These are phyloP conservation scores for Geodia barretti DNA, from an alignment of 37 sponge, comb jelly and placozoan species.

Conservation along the genomic window DNA sequence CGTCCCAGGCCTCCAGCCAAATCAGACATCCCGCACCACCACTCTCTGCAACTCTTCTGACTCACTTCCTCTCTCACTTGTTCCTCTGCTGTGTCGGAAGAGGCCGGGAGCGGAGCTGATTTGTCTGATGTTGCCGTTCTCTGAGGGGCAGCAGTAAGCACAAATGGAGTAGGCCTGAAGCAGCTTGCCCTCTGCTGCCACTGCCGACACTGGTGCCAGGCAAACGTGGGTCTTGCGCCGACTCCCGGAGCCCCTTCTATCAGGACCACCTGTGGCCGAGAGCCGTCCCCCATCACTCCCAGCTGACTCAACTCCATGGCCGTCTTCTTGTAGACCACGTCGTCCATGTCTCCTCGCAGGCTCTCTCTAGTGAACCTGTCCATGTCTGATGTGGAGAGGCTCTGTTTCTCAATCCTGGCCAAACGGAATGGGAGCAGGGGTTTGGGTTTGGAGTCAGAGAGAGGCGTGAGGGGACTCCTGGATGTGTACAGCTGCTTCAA, in stretches of 20 bases:
- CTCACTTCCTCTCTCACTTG: conserved; percentile 3
- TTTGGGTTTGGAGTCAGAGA: no score
- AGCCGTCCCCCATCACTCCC: not conserved
- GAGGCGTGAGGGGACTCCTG: no score
- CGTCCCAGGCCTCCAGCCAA: conserved; percentile 28
- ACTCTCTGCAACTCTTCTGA: not conserved
- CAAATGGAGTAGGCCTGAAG: conserved; percentile 20
- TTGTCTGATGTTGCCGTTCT: conserved; percentile 7
- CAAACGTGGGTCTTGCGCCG: conserved; percentile 21
- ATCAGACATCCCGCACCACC: conserved; percentile 10
- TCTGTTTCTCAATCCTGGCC: not conserved
- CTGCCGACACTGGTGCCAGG: conserved; percentile 15
- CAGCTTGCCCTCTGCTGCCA: conserved; percentile 24
- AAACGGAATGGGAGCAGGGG: not conserved
- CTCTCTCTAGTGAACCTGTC: not conserved
- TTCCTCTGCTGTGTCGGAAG: conserved; percentile 14
- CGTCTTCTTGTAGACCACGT: conserved; percentile 4
- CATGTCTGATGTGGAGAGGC: not conserved
- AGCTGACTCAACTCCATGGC: no score
- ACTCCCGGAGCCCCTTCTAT: conserved; percentile 33
- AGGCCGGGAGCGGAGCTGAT: conserved; percentile 15
- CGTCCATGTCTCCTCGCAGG: not conserved
- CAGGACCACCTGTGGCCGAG: not conserved
- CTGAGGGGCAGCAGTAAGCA: conserved; percentile 26
- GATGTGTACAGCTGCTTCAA: no score